Conservation (phyloP, 92 coral and sea anemone species). For the Micromussa lordhowensis region DNA sequence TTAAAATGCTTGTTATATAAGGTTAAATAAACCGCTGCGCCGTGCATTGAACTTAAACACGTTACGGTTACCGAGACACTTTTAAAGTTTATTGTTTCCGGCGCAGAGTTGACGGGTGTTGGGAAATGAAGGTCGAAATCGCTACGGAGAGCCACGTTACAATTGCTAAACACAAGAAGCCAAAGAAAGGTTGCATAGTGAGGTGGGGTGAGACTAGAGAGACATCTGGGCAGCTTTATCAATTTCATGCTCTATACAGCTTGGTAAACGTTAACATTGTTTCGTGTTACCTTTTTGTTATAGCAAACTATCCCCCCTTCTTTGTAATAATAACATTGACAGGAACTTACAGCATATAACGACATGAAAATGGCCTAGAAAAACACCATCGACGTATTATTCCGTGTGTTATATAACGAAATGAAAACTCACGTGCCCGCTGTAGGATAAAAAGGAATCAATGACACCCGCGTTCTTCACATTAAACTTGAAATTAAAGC, state of each 20-base stretch:
- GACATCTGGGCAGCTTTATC: no score
- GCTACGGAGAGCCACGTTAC: no score
- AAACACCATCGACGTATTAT: neutral
- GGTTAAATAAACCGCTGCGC: neutral
- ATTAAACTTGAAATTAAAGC: constrained; percentile 1
- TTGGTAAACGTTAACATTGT: no score
- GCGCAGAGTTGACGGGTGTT: no score
- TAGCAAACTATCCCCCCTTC: neutral
- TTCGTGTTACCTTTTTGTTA: no score
- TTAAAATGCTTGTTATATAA: neutral
- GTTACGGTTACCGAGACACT: no score
- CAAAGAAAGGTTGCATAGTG: no score
- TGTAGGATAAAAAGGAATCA: neutral
- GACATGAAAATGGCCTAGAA: neutral
- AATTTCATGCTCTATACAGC: no score
- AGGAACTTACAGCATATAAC: neutral
- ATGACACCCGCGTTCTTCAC: neutral
- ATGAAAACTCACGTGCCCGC: constrained; percentile 1
- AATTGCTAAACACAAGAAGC: no score
- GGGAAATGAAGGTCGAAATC: no score
- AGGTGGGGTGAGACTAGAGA: no score
- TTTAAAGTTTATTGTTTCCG: no score
- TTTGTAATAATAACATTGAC: neutral
- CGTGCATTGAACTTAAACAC: neutral
- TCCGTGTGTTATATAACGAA: constrained; percentile 12